phyloP scores from a whole-genome alignment of 2,888 invertebrate genomes.

The Anaspis maculata region DNA sequence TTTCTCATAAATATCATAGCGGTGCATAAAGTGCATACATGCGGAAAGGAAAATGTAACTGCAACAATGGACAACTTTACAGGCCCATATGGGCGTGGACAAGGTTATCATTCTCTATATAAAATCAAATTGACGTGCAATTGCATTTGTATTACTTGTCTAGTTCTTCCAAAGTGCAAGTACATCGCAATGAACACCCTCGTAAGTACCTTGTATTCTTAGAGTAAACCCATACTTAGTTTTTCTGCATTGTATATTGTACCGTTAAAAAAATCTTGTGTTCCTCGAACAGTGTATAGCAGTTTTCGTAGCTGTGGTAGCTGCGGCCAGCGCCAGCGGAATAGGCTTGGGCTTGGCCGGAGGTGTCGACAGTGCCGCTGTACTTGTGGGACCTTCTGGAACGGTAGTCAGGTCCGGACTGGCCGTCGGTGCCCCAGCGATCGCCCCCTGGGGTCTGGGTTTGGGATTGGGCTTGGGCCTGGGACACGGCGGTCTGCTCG shows the following conservation, averaged over 20 bases:
- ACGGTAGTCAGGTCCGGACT: conserved; percentile 6
- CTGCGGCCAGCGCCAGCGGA: conserved; percentile 5
- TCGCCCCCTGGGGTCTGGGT: background rate
- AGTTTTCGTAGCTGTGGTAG: conserved; percentile 10
- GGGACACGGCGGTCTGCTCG: conserved; percentile 12
- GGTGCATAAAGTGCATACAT: conserved; percentile 8
- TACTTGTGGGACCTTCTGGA: conserved; percentile 7
- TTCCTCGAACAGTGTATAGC: conserved; percentile 11
- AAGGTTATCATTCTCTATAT: conserved; percentile 12
- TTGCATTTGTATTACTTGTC: conserved; percentile 7
- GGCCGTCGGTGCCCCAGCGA: conserved; percentile 13
- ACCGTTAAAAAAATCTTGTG: conserved; percentile 1
- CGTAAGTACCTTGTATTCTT: conserved; percentile 8
- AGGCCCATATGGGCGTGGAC: conserved; percentile 11
- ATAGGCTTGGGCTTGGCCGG: conserved; percentile 10
- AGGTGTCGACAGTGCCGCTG: conserved; percentile 6
- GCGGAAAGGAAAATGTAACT: conserved; percentile 12
- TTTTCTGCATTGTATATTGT: conserved; percentile 1
- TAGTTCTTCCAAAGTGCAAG: conserved; percentile 8
- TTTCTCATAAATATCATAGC: background rate
- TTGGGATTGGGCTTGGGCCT: conserved; percentile 2
- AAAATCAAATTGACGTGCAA: conserved; percentile 12
- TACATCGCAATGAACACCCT: conserved; percentile 11
- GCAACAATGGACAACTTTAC: conserved; percentile 6
- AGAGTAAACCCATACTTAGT: background rate